Conservation (phyloP, 2,113 vertebrate species). For the Sapajus apella region DNA sequence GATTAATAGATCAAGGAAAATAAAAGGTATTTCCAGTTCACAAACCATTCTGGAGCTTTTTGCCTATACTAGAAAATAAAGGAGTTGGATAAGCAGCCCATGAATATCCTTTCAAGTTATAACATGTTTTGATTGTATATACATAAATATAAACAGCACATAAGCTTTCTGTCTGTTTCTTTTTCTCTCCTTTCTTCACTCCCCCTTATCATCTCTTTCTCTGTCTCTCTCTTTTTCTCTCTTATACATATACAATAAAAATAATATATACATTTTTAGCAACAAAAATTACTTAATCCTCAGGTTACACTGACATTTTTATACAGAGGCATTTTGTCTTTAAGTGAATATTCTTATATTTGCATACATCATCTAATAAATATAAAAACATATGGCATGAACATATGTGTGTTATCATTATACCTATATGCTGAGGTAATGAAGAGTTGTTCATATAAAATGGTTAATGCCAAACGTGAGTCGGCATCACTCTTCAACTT, state of each 20-base stretch:
- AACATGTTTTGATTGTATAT: neutral
- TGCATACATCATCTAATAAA: neutral
- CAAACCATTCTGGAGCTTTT: neutral
- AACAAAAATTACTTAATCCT: neutral
- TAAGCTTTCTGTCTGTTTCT: neutral
- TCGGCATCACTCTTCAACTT: neutral
- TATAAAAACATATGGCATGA: neutral
- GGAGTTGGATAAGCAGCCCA: neutral
- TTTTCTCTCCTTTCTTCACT: neutral
- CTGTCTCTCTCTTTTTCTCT: neutral
- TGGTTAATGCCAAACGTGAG: neutral
- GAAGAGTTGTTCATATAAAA: neutral
- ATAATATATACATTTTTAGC: neutral
- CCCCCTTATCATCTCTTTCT: neutral
- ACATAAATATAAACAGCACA: neutral
- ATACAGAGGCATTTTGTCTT: neutral
- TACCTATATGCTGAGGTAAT: neutral
- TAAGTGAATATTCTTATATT: conserved; percentile 4
- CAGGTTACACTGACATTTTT: neutral
- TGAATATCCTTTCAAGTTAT: neutral
- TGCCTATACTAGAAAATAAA: neutral
- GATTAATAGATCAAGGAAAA: neutral
- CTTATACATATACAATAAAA: neutral
- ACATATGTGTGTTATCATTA: neutral
- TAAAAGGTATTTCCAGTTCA: neutral